Base-by-base conservation (phyloP, 2,113 vertebrate genomes). In the Pseudorectes ferrugineus region DNA sequence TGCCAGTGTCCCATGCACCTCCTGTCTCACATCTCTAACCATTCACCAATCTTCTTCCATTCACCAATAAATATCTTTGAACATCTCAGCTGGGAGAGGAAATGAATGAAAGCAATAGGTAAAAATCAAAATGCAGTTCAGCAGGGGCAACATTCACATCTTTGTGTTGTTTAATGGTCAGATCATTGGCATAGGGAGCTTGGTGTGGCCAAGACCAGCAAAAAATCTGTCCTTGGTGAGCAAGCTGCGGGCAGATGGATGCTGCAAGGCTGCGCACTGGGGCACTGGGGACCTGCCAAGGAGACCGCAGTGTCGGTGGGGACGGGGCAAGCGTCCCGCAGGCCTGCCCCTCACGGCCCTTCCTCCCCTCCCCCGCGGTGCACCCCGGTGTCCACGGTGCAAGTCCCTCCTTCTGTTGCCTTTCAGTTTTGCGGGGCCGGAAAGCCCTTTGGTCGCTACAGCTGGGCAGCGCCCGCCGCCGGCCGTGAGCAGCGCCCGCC, bases 121-220 rank as follows among this genome's bases (percentile, higher is more conserved):
- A 63, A 58, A 71, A 63, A 72, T 23, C 31, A 61, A 31, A n/a
- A 33, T 0, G 10, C 18, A 13, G 6, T 18, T 80, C 45, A 21
- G 17, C 7, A n/a, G 5, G 11, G 16, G 8, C 43, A 58, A 24
- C 2, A 14, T 31, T 43, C 23, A 48, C 31, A 23, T 14, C 15
- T 46, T 15, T 10, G 12, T 33, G 10, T 4, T 11, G 29, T 31
- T 58, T 29, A 36, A 35, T 3, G 1, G 51, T 36, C 48, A 38
- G 45, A 15, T 14, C 31, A 36, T 40, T 2, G 31, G 33, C 4
- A 17, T 0, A 2, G 42, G 1, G 17, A 48, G 25, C 11, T 5
- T 20, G 59, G 17, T 0, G 3, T 0, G 77, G 35, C 65, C 1
- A 31, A 81, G 57, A 24, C 24, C 54, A 8, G 42, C 38, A 35